Conservation (phyloP, 2,113 vertebrate species). For the Chrysemys picta region DNA sequence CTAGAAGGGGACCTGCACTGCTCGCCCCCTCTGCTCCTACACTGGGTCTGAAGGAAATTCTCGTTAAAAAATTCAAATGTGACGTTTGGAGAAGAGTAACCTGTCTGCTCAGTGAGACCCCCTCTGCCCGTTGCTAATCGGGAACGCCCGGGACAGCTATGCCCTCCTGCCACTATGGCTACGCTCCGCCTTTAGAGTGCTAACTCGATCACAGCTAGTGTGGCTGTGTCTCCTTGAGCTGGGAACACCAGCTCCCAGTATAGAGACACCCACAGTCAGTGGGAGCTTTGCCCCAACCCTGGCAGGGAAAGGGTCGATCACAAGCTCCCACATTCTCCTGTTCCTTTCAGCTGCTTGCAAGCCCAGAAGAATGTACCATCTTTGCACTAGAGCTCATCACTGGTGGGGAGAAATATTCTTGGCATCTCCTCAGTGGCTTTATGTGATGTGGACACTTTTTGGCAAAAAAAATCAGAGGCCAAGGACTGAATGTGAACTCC, state of each 20-base stretch:
- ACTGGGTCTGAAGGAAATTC: background rate
- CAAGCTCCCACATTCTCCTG: background rate
- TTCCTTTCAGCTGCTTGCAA: background rate
- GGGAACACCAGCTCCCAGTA: background rate
- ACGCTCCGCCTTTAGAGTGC: background rate
- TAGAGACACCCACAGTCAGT: background rate
- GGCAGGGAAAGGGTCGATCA: background rate
- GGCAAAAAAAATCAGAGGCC: no score
- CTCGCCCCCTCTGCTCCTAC: background rate
- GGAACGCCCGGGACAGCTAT: background rate
- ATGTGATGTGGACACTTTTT: background rate
- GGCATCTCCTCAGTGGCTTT: background rate
- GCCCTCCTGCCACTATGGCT: no score
- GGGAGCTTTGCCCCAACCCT: background rate
- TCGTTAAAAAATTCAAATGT: background rate
- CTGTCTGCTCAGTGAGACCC: background rate
- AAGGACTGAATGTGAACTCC: background rate
- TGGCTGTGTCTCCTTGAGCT: background rate
- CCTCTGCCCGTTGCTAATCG: no score
- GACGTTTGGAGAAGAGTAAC: background rate
- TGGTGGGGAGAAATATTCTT: background rate
- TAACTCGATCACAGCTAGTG: no score
- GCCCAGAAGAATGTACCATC: background rate
- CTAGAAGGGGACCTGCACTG: background rate
- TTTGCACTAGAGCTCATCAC: background rate